Percentiles rank a stretch among this genome's conserved stretches.
Conservation (phyloP, 2,888 invertebrate genomes). For the Orthosia gothica region DNA sequence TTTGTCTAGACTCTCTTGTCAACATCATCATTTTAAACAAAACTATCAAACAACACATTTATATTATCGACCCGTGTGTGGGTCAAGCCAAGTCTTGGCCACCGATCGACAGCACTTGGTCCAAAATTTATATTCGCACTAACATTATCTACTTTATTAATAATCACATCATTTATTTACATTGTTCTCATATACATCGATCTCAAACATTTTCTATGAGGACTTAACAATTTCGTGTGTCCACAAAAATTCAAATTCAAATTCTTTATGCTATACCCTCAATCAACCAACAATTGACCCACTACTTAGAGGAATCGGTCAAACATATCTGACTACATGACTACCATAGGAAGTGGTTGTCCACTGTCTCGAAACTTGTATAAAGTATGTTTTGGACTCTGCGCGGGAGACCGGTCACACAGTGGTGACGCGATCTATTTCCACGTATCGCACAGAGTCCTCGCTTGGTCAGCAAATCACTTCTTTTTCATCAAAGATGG, state of each 20-base stretch:
- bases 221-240: constrained; percentile 46
- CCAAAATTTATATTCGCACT: constrained; percentile 82
- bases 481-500: constrained; percentile 96
- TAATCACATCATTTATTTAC: constrained; percentile 73
- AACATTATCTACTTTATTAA: constrained; percentile 69
- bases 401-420: constrained; percentile 93
- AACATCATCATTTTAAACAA: constrained; percentile 17
- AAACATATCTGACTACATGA: constrained; percentile 65
- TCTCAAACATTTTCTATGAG: constrained; percentile 53
- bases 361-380: constrained; percentile 49
- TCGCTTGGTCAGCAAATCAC: constrained; percentile 99
- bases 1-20: neutral
- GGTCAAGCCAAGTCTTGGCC: constrained; percentile 68
- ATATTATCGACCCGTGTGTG: constrained; percentile 32
- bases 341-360: constrained; percentile 56
- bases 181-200: constrained; percentile 68
- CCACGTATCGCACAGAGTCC: constrained; percentile 98
- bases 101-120: constrained; percentile 89
- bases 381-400: constrained; percentile 79
- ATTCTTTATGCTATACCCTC: constrained; percentile 68
- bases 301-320: constrained; percentile 72
- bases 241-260: constrained; percentile 57
- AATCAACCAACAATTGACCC: constrained; percentile 73
- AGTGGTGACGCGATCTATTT: constrained; percentile 97
- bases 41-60: constrained; percentile 33